Conservation (phyloP, 2,113 vertebrate species). For the Clarias gariepinus region DNA sequence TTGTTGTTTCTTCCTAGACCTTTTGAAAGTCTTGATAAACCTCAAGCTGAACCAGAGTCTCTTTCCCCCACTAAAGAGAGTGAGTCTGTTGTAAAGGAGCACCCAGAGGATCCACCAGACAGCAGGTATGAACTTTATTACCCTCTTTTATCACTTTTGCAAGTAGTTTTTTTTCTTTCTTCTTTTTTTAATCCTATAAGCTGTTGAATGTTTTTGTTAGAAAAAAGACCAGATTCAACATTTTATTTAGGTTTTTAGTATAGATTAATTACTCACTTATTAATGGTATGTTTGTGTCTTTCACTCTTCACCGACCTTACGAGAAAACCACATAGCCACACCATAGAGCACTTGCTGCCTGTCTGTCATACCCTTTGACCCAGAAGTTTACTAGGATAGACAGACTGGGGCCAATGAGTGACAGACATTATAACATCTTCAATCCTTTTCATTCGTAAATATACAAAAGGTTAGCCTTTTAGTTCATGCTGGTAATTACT, state of each 20-base stretch:
- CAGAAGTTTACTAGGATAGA: conserved; percentile 55
- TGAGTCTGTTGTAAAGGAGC: conserved; percentile 43
- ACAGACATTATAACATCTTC: neutral
- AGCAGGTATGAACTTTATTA: conserved; percentile 45
- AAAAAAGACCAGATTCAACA: neutral
- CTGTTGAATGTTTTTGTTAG: neutral
- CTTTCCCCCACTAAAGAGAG: conserved; percentile 65
- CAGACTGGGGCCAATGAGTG: conserved; percentile 23
- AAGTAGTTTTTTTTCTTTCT: neutral
- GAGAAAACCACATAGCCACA: conserved; percentile 48
- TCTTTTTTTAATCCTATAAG: neutral
- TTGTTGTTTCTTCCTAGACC: conserved; percentile 61
- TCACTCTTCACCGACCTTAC: conserved; percentile 29
- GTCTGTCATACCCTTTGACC: conserved; percentile 70
- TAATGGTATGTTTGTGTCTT: neutral
- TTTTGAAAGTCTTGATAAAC: conserved; percentile 67
- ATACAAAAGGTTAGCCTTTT: neutral
- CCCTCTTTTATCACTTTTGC: neutral
- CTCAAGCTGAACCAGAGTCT: conserved; percentile 64
- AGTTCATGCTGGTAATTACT: neutral
- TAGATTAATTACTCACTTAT: conserved; percentile 7
- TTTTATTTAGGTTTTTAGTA: neutral
- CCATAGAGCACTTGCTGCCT: conserved; percentile 70
- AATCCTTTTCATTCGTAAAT: conserved; percentile 42
- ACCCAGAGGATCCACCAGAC: conserved; percentile 52